A percentile compares a stretch with the other conserved stretches of the same genome.
These are phyloP conservation scores for Leptodirus hochenwartii DNA, from an alignment of 2,888 invertebrate genomes.

Conservation along the genomic window DNA sequence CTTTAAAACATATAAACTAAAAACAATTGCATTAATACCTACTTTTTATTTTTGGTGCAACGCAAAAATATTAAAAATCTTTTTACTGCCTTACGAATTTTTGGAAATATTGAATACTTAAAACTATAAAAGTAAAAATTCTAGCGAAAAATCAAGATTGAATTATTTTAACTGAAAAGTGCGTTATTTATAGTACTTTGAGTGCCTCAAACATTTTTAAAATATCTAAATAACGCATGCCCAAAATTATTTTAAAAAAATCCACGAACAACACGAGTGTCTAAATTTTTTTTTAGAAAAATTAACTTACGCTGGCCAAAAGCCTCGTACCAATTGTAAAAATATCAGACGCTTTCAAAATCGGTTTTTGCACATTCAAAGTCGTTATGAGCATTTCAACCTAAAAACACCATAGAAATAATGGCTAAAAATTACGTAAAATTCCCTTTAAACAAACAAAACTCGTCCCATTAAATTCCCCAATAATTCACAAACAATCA, in stretches of 20 bases:
- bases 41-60: too few relatives aligned
- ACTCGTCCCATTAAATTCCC: constrained; percentile 3
- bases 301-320: constrained; percentile 18
- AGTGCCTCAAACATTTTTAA: too few relatives aligned
- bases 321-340: constrained; percentile 18
- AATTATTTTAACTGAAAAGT: too few relatives aligned
- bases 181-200: too few relatives aligned
- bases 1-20: too few relatives aligned
- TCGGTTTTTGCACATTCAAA: constrained; percentile 17
- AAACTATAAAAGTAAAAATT: too few relatives aligned
- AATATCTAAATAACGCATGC: constrained; percentile 2
- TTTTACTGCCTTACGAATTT: too few relatives aligned
- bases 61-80: too few relatives aligned
- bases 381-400: constrained; percentile 19
- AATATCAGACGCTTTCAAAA: constrained; percentile 18
- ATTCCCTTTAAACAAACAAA: constrained; percentile 2
- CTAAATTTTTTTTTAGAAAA: too few relatives aligned
- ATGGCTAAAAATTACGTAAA: constrained; percentile 1
- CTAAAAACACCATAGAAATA: constrained; percentile 13
- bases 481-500: constrained; percentile 5
- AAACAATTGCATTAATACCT: too few relatives aligned
- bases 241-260: not conserved
- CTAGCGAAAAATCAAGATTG: too few relatives aligned
- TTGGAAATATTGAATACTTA: too few relatives aligned
- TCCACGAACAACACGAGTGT: not conserved